phyloP scores from a whole-genome alignment of 2,888 invertebrate genomes.

The Bhutanitis thaidina region DNA sequence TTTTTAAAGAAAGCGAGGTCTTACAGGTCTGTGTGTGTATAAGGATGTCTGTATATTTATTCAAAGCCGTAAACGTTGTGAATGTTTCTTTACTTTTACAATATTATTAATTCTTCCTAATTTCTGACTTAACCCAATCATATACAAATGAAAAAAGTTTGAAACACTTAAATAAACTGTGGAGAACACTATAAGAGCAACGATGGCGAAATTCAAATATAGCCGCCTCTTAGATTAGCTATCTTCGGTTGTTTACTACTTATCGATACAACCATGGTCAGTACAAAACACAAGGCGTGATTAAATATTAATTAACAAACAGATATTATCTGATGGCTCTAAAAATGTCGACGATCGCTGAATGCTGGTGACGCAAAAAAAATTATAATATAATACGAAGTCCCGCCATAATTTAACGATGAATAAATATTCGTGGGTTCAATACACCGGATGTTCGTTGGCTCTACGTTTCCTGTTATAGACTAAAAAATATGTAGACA shows the following conservation, averaged over 20 bases:
- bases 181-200: neutral
- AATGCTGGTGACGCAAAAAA: slow-evolving; percentile 13
- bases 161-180: no score
- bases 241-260: no score
- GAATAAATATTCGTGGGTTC: slow-evolving; percentile 18
- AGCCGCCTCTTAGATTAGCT: neutral
- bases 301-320: slow-evolving; percentile 14
- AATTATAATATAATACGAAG: slow-evolving; percentile 20
- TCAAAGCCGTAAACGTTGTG: no score
- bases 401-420: slow-evolving; percentile 15
- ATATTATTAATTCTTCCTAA: no score
- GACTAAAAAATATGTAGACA: slow-evolving; percentile 9
- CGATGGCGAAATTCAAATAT: neutral
- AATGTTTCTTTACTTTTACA: no score
- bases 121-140: no score
- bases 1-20: no score
- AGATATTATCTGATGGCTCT: slow-evolving; percentile 10
- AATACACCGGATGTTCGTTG: slow-evolving; percentile 17
- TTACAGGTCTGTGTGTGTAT: no score
- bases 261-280: neutral
- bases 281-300: neutral
- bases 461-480: slow-evolving; percentile 12
- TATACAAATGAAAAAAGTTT: no score
- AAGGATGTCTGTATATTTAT: no score
- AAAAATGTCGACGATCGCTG: slow-evolving; percentile 12